Evolutionary conservation across 1,140 invertebrate species (phyloP).

Genomic region (Apis mellifera): DNA sequence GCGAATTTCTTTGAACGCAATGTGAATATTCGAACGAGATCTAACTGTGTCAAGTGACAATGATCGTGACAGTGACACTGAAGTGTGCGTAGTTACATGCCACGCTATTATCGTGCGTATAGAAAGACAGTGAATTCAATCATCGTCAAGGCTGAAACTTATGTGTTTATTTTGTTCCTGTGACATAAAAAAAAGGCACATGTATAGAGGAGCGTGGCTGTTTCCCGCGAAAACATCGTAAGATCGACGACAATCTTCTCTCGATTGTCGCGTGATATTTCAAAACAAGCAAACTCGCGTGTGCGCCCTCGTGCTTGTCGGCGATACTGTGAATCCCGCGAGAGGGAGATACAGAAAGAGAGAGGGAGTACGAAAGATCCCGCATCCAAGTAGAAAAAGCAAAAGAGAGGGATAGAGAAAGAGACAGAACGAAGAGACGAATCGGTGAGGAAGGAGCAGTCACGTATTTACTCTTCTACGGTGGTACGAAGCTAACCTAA

Average conservation of each 20-base stretch:
- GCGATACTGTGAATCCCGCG: conserved; percentile 33
- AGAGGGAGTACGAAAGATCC: conserved; percentile 7
- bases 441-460: conserved; percentile 19
- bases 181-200: background rate
- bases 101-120: conserved; percentile 14
- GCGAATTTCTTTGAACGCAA: background rate
- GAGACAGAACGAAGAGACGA: conserved; percentile 10
- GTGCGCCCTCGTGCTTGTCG: conserved; percentile 49
- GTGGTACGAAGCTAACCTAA: conserved; percentile 60
- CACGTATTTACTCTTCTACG: conserved; percentile 51
- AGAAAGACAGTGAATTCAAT: background rate
- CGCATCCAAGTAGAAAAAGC: conserved; percentile 1
- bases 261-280: conserved; percentile 45
- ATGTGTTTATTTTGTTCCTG: background rate
- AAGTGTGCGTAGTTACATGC: conserved; percentile 19
- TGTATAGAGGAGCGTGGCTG: background rate
- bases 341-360: conserved; percentile 42
- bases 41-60: conserved; percentile 38
- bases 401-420: conserved; percentile 33
- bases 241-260: conserved; percentile 7
- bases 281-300: conserved; percentile 53
- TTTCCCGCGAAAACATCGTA: conserved; percentile 34
- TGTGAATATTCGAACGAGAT: background rate
- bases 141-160: background rate
- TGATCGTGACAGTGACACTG: conserved; percentile 49